These are phyloP conservation scores for Podargus strigoides DNA, from an alignment of 2,797 vertebrate species.

Conservation along the genomic window DNA sequence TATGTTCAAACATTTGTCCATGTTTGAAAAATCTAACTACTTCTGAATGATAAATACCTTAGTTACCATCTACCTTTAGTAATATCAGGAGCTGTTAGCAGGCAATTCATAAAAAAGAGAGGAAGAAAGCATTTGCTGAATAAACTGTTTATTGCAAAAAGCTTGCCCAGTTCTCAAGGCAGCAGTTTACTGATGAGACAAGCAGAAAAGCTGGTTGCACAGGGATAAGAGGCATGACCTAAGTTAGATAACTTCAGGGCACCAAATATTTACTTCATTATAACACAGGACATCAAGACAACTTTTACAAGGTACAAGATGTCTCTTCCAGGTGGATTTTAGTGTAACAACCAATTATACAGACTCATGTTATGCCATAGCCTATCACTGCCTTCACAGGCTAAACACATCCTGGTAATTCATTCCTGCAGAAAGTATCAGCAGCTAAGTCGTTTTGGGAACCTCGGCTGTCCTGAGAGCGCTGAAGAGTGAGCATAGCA, in stretches of 20 bases:
- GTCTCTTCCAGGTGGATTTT: not conserved
- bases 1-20: not conserved
- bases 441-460: not conserved
- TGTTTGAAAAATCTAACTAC: not conserved
- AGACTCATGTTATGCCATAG: not conserved
- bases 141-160: not conserved
- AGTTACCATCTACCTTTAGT: not conserved
- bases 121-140: not conserved
- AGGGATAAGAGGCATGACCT: not conserved
- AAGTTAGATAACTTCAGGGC: not conserved
- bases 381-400: not conserved
- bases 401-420: not conserved
- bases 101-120: not conserved
- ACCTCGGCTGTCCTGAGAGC: not conserved
- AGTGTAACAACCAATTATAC: not conserved
- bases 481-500: not conserved
- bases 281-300: not conserved
- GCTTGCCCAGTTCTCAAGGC: not conserved
- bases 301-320: not conserved
- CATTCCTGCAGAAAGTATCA: not conserved
- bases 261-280: not conserved
- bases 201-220: not conserved
- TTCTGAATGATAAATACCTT: not conserved
- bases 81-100: not conserved
- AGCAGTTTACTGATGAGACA: not conserved